Evolutionary conservation across 2,797 vertebrate genomes (phyloP).

Genomic region (Lepilemur ruficaudatus): DNA sequence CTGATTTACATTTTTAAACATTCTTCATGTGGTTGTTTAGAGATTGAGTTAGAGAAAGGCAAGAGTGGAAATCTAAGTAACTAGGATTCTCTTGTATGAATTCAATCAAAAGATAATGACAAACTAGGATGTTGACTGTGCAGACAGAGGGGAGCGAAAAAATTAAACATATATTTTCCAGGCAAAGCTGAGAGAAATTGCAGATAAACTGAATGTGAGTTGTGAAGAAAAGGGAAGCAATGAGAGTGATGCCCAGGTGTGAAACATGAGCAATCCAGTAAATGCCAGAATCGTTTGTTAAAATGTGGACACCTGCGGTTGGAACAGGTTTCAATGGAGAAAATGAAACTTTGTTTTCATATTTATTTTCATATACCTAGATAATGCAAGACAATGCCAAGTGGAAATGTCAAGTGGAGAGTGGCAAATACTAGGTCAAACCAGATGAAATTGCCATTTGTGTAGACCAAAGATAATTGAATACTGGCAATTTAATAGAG

Average conservation of each 20-base stretch:
- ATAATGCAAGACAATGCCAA: neutral
- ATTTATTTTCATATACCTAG: neutral
- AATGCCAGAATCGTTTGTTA: neutral
- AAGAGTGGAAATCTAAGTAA: neutral
- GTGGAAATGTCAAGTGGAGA: neutral
- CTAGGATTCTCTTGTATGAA: neutral
- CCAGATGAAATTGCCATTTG: neutral
- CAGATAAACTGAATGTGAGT: neutral
- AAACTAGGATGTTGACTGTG: neutral
- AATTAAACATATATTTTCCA: neutral
- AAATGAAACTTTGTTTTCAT: neutral
- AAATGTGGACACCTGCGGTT: neutral
- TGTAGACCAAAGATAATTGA: neutral
- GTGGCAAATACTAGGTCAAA: neutral
- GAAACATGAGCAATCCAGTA: neutral
- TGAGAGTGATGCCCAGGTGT: neutral
- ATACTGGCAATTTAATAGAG: neutral
- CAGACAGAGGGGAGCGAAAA: neutral
- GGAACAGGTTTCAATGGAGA: neutral
- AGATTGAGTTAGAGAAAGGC: neutral
- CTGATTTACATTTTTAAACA: neutral
- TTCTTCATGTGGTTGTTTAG: neutral
- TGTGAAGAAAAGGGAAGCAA: neutral
- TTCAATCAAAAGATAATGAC: neutral
- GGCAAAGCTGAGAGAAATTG: neutral